phyloP scores from a whole-genome alignment of 64 coral and sea anemone species.

The Montipora cactus region DNA sequence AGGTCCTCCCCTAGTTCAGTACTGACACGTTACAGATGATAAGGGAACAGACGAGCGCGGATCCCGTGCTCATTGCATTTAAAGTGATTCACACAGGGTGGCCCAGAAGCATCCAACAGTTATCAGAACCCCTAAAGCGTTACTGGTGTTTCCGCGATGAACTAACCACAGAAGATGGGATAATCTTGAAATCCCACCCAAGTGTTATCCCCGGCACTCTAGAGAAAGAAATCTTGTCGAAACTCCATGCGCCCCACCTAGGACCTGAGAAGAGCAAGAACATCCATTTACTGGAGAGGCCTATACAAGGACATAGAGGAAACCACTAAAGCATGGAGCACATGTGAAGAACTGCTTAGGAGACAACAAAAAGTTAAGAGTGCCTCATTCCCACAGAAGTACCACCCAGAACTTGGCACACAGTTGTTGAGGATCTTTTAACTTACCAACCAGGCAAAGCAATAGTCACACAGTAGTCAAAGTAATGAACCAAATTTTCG shows the following conservation, averaged over 20 bases:
- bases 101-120: conserved; percentile 57
- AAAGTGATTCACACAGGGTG: conserved; percentile 49
- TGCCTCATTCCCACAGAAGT: neutral
- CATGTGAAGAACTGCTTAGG: too few species aligned
- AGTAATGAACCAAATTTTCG: too few species aligned
- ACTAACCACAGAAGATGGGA: conserved; percentile 38
- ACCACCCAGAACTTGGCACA: neutral
- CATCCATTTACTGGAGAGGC: too few species aligned
- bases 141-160: neutral
- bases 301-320: too few species aligned
- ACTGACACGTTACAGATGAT: conserved; percentile 20
- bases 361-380: neutral
- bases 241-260: neutral
- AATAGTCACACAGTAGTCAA: neutral
- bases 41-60: neutral
- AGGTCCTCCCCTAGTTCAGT: conserved; percentile 32
- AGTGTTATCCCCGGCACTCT: conserved; percentile 34
- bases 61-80: conserved; percentile 38
- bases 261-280: too few species aligned
- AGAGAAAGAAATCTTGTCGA: conserved; percentile 42
- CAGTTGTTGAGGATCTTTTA: neutral
- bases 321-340: too few species aligned
- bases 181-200: conserved; percentile 14
- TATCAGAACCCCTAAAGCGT: neutral
- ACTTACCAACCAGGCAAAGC: neutral